Percentiles rank a stretch among this genome's conserved stretches.
phyloP scores from a whole-genome alignment of 2,888 invertebrate genomes.

The Glyphotaelius pellucidus region DNA sequence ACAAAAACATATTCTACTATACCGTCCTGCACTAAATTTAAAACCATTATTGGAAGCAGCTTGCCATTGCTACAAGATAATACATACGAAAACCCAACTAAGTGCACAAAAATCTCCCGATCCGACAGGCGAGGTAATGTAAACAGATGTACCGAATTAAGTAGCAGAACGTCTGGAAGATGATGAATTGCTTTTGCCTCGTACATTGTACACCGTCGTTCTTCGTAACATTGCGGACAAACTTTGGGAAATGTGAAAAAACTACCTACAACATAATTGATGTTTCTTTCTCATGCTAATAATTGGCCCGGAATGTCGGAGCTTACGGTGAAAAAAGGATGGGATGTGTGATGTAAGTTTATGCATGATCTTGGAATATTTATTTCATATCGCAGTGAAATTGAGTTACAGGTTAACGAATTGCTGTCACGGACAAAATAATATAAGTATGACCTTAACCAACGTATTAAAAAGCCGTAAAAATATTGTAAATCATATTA shows the following conservation, averaged over 20 bases:
- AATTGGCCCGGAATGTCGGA: slow-evolving; percentile 43
- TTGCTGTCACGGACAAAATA: not conserved
- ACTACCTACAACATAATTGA: slow-evolving; percentile 54
- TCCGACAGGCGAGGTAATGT: slow-evolving; percentile 50
- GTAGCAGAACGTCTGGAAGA: slow-evolving; percentile 58
- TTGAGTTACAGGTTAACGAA: not conserved
- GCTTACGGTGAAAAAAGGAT: not conserved
- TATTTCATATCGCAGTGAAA: not conserved
- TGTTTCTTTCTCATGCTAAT: slow-evolving; percentile 58
- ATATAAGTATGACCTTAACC: not conserved
- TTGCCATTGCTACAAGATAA: not conserved
- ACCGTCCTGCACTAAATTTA: not conserved
- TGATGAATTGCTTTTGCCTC: slow-evolving; percentile 57
- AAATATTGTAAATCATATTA: no score
- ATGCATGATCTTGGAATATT: not conserved
- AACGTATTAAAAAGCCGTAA: no score
- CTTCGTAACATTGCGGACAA: slow-evolving; percentile 54
- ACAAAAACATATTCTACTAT: not conserved
- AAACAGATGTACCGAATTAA: slow-evolving; percentile 58
- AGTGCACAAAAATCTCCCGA: slow-evolving; percentile 7
- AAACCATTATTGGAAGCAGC: not conserved
- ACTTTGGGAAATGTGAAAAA: slow-evolving; percentile 17
- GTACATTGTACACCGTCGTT: slow-evolving; percentile 46
- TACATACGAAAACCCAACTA: not conserved
- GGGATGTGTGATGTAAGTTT: not conserved